Conservation (phyloP, 2,797 vertebrate species). For the Neostethus bicornis region DNA sequence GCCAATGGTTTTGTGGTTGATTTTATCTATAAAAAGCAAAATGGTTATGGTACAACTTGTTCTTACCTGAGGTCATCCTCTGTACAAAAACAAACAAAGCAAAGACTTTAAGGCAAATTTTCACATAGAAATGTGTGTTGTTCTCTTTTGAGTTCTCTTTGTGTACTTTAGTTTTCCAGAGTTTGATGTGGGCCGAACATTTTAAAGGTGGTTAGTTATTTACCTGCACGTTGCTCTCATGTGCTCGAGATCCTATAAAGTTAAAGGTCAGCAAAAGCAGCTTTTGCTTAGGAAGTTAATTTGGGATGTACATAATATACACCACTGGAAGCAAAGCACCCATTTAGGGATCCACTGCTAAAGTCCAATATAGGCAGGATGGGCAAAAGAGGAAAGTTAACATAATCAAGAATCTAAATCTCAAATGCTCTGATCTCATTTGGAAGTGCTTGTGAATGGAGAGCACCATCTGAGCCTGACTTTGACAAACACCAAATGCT, state of each 20-base stretch:
- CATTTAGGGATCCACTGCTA: conserved; percentile 50
- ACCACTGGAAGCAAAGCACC: conserved; percentile 55
- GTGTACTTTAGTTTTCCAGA: conserved; percentile 25
- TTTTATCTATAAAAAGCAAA: conserved; percentile 17
- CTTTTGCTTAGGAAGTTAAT: conserved; percentile 63
- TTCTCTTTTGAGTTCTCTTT: conserved; percentile 3
- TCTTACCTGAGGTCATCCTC: conserved; percentile 8
- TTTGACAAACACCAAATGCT: conserved; percentile 62
- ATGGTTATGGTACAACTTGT: conserved; percentile 11
- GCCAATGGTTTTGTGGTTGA: conserved; percentile 1
- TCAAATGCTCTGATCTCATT: conserved; percentile 81
- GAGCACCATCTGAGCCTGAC: conserved; percentile 31
- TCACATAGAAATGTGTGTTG: not conserved
- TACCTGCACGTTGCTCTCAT: conserved; percentile 44
- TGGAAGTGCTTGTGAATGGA: conserved; percentile 56
- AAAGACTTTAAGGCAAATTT: conserved; percentile 15
- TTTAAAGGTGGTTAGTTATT: conserved; percentile 69
- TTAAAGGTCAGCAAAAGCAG: conserved; percentile 63
- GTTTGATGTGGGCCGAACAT: conserved; percentile 30
- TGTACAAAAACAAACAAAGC: conserved; percentile 11
- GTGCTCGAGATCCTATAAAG: conserved; percentile 52
- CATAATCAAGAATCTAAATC: conserved; percentile 75
- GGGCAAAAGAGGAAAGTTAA: conserved; percentile 59
- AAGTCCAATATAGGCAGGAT: conserved; percentile 24
- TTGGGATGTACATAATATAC: conserved; percentile 44